Conservation (phyloP, 2,797 vertebrate species). For the Acestrorhynchus altus region DNA sequence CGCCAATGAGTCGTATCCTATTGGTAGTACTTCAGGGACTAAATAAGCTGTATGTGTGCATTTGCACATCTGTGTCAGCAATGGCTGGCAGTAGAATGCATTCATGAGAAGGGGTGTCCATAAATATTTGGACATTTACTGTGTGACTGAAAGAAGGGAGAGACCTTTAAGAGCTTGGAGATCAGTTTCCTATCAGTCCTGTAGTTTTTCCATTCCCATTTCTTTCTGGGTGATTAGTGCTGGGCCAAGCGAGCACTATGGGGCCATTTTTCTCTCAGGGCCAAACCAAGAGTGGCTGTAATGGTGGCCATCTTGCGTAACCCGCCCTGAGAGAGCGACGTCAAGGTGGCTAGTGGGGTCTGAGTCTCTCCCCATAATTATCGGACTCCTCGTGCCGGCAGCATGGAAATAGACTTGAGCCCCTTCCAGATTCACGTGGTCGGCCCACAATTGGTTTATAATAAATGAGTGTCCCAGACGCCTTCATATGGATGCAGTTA, state of each 20-base stretch:
- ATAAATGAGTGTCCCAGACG: constrained; percentile 80
- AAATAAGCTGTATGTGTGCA: too few relatives aligned
- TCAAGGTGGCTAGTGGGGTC: constrained; percentile 81
- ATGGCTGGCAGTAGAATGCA: too few relatives aligned
- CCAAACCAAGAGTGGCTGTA: constrained; percentile 58
- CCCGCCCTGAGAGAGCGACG: constrained; percentile 81
- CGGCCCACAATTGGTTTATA: constrained; percentile 80
- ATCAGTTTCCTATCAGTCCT: not conserved
- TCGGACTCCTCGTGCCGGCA: constrained; percentile 76
- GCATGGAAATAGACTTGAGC: constrained; percentile 79
- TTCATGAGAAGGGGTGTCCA: too few relatives aligned
- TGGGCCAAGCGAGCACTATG: not conserved
- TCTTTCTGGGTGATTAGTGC: constrained; percentile 26
- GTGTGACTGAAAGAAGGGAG: too few relatives aligned
- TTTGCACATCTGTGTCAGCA: too few relatives aligned
- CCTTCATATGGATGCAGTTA: constrained; percentile 82
- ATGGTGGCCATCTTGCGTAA: constrained; percentile 72
- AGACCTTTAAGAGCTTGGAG: too few relatives aligned
- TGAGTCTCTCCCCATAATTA: constrained; percentile 82
- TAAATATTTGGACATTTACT: too few relatives aligned
- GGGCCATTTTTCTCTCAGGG: constrained; percentile 37
- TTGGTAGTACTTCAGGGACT: too few relatives aligned
- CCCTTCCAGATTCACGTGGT: constrained; percentile 72
- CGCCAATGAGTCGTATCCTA: too few relatives aligned
- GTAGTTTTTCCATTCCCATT: not conserved